phyloP scores from a whole-genome alignment of 2,888 invertebrate species.

The Protophormia terraenovae region DNA sequence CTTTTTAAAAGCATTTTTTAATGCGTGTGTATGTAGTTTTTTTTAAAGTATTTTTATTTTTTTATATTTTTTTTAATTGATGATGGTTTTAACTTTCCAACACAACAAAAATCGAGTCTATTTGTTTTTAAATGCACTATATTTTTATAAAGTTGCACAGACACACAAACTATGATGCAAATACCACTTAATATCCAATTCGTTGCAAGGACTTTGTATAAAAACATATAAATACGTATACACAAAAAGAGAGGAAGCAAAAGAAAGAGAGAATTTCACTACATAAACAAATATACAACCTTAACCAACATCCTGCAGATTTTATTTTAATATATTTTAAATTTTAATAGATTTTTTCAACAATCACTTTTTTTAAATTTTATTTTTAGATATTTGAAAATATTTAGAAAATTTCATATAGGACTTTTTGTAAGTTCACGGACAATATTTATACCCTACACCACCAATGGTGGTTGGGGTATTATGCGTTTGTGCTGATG shows the following conservation, averaged over 20 bases:
- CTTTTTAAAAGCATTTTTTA: not conserved
- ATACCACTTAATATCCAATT: slow-evolving; percentile 41
- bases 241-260: too few relatives aligned
- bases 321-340: too few relatives aligned
- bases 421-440: too few relatives aligned
- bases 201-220: slow-evolving; percentile 19
- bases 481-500: too few relatives aligned
- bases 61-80: not conserved
- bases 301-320: too few relatives aligned
- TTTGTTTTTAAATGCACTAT: not conserved
- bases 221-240: not conserved
- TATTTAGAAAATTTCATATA: too few relatives aligned
- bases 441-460: too few relatives aligned
- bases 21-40: not conserved
- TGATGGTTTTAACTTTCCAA: not conserved
- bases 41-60: not conserved
- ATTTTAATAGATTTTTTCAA: too few relatives aligned
- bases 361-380: too few relatives aligned
- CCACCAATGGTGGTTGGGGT: too few relatives aligned
- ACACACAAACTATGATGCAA: slow-evolving; percentile 15
- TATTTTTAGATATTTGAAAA: too few relatives aligned
- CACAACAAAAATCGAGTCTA: not conserved
- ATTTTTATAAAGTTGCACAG: not conserved
- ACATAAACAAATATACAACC: not conserved
- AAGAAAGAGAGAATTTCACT: too few relatives aligned